Conservation (phyloP, 2,797 vertebrate genomes). For the Gastrophryne carolinensis region DNA sequence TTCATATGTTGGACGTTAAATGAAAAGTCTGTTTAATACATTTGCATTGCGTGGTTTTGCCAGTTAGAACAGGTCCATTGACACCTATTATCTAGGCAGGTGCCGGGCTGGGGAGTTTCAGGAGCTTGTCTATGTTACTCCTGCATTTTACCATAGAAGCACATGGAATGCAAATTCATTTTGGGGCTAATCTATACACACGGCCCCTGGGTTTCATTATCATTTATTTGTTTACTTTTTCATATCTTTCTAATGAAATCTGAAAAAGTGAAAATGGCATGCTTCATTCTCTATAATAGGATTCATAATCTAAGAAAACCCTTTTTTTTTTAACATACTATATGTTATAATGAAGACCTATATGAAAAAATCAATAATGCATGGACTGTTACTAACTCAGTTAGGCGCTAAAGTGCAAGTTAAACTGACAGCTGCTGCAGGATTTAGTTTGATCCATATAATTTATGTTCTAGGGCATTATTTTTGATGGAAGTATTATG, state of each 20-base stretch:
- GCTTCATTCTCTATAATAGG: background rate
- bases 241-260: background rate
- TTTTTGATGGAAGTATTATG: background rate
- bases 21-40: too few species aligned
- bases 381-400: background rate
- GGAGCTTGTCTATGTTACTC: too few species aligned
- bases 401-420: background rate
- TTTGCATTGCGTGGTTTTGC: too few species aligned
- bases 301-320: background rate
- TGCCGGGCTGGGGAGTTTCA: too few species aligned
- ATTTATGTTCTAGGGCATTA: background rate
- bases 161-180: too few species aligned
- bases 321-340: background rate
- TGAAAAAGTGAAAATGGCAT: too few species aligned
- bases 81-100: too few species aligned
- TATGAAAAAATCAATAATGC: background rate
- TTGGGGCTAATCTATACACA: too few species aligned
- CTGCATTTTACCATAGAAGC: too few species aligned
- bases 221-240: background rate
- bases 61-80: too few species aligned
- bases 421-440: background rate
- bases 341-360: background rate
- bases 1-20: too few species aligned
- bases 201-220: too few species aligned
- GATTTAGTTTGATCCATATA: background rate